Percentiles rank a stretch among this genome's conserved stretches.
Evolutionary conservation across 2,797 vertebrate genomes (phyloP).

Genomic region (Hyperoplus immaculatus): DNA sequence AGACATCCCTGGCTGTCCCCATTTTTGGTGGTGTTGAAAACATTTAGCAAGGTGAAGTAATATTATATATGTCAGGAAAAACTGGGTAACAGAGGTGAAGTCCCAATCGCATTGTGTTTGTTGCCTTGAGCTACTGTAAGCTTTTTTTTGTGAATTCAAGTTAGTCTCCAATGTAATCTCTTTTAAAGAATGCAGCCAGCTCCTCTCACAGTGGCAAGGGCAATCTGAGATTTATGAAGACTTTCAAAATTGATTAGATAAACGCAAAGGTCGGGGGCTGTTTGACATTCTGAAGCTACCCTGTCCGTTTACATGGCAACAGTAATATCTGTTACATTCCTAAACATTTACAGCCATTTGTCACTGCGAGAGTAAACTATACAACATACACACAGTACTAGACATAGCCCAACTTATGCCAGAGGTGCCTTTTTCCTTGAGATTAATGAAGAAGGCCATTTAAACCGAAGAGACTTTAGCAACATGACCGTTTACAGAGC

Average conservation of each 20-base stretch:
- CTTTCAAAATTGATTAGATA: constrained; percentile 26
- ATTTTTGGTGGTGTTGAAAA: too few species aligned
- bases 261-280: constrained; percentile 10
- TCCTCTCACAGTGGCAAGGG: neutral
- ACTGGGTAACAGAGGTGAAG: too few species aligned
- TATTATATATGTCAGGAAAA: too few species aligned
- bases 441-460: too few species aligned
- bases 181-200: neutral
- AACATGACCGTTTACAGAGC: too few species aligned
- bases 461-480: too few species aligned
- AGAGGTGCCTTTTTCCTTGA: too few species aligned
- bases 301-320: neutral
- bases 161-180: neutral
- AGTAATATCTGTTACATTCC: neutral
- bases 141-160: neutral
- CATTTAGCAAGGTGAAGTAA: too few species aligned
- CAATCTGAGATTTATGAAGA: neutral
- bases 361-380: too few species aligned
- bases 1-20: too few species aligned
- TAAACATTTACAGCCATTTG: neutral
- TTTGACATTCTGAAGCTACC: constrained; percentile 16
- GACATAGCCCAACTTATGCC: too few species aligned
- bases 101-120: neutral
- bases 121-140: neutral
- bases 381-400: too few species aligned